Conservation (phyloP, 2,888 invertebrate genomes). For the Morinoia aosen region DNA sequence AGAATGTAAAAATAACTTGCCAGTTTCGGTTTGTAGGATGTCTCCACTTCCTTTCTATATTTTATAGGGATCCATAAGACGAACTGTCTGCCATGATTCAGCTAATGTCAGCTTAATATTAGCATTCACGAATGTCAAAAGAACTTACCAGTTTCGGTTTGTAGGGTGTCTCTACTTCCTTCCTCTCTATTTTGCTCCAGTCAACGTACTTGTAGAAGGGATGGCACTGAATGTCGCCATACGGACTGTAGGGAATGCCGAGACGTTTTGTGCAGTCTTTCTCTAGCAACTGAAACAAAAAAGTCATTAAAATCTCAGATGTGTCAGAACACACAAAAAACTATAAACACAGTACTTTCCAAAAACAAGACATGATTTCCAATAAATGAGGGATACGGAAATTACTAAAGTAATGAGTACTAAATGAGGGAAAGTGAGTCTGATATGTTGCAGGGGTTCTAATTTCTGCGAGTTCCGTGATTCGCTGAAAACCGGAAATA, state of each 20-base stretch:
- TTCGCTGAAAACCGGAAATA: no score
- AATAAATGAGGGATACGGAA: no score
- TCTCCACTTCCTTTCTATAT: conserved; percentile 82
- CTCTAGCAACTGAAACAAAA: conserved; percentile 72
- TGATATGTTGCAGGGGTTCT: no score
- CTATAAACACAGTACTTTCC: no score
- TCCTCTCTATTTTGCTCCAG: conserved; percentile 71
- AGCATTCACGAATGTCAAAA: conserved; percentile 81
- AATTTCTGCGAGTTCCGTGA: no score
- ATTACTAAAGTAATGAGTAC: no score
- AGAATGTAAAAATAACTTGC: conserved; percentile 42
- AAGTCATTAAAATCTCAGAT: no score
- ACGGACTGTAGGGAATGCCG: conserved; percentile 65
- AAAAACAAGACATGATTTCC: no score
- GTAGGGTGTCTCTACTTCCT: conserved; percentile 92
- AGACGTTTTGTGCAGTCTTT: conserved; percentile 61
- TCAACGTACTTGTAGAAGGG: conserved; percentile 67
- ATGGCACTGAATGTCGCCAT: conserved; percentile 64
- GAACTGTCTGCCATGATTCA: conserved; percentile 72
- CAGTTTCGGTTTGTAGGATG: conserved; percentile 95
- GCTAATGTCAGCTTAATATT: conserved; percentile 93
- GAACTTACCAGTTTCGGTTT: conserved; percentile 83
- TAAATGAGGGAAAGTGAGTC: no score
- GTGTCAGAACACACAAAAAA: no score
- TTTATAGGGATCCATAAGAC: conserved; percentile 74